Evolutionary conservation across 1,140 invertebrate species (phyloP), one percentile per base, ranked within the genome.

Genomic region (Metopolophium dirhodum): DNA sequence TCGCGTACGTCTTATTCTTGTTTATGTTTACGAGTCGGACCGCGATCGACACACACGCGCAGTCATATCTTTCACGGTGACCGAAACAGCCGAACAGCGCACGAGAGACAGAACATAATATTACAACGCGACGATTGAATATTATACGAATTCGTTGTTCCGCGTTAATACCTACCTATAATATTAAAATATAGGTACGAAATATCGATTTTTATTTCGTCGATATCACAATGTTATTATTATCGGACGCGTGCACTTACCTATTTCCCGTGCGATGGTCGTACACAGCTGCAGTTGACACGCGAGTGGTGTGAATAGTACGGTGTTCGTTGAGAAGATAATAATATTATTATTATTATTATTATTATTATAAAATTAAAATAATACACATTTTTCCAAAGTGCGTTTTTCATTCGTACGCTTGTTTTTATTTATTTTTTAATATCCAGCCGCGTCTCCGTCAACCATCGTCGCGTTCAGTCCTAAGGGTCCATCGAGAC

Each of bases 21-120:
- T 83, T 41, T n/a, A 18, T 41, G 82, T 83, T 83, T 83, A 83
- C 35, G 35, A 22, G 18, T 23, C 82, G 82, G 23, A 3, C 26
- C 26, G 83, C 23, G 23, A 23, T 30, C 37, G 45, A 41, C 85
- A 18, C 85, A 47, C 49, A 18, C n/a, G 51, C 88, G 30, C 86
- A 57, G 88, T 57, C 88, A 89, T 89, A 89, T 23, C 61, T 61
- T 49, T 22, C 47, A 54, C 61, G 83, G 47, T 37, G 47, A 82
- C 68, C 77, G 77, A 49, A 83, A 22, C 47, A 20, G 47, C 11
- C 68, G 90, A 91, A 91, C 9, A 4, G 41, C 45, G 91, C 45
- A 30, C 68, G 30, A 26, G 20, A 77, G n/a, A 91, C 41, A 45
- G 6, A 89, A 54, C 54, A 35, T 35, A 51, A 23, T 26, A 23